phyloP scores from a whole-genome alignment of 2,888 invertebrate species.

The Meganola albula region DNA sequence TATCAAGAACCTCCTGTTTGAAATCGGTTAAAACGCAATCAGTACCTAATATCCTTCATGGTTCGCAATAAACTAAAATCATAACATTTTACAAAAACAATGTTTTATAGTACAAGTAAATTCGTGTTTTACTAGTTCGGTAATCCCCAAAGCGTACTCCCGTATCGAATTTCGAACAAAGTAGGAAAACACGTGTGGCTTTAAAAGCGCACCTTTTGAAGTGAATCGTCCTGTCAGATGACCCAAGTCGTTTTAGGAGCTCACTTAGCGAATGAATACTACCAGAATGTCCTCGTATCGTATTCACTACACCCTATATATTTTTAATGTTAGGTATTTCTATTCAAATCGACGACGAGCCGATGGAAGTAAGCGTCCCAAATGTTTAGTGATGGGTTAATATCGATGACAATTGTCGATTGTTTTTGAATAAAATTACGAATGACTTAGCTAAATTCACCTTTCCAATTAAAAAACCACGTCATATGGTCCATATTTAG shows the following conservation, averaged over 20 bases:
- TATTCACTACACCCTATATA: conserved; percentile 58
- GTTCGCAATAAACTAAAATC: no score
- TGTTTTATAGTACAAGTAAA: no score
- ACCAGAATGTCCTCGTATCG: conserved; percentile 43
- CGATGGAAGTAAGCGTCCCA: conserved; percentile 37
- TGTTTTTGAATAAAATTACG: no score
- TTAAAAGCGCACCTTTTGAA: conserved; percentile 47
- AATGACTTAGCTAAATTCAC: no score
- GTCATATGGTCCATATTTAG: no score
- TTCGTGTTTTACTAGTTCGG: no score
- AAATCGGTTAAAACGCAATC: no score
- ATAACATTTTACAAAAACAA: no score
- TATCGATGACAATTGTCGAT: conserved; percentile 31
- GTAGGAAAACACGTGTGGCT: conserved; percentile 34
- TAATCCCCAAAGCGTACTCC: no score
- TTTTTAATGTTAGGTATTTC: conserved; percentile 65
- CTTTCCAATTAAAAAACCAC: background rate
- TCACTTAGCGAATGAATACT: conserved; percentile 65
- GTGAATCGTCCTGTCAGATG: conserved; percentile 46
- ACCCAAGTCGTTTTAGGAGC: conserved; percentile 44
- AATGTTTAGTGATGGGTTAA: conserved; percentile 28
- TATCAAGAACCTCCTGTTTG: no score
- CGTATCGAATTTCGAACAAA: conserved; percentile 31
- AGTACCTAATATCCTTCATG: no score
- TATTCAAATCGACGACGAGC: conserved; percentile 55